Conservation (phyloP, 2,797 vertebrate species). For the Sebastes taczanowskii region DNA sequence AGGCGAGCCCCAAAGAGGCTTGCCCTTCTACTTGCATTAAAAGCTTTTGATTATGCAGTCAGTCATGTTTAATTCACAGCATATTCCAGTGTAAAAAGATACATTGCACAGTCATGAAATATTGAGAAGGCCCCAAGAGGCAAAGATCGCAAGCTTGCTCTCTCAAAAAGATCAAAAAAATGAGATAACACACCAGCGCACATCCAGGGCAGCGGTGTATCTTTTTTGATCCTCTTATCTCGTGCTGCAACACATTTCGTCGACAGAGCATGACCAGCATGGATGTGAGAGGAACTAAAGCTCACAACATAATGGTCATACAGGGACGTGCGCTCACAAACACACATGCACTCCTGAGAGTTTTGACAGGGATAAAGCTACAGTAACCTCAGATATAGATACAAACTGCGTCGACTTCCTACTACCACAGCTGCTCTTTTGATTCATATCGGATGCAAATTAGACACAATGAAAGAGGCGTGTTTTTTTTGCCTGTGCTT, state of each 20-base stretch:
- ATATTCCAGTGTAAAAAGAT: slow-evolving; percentile 79
- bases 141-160: slow-evolving; percentile 64
- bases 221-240: slow-evolving; percentile 73
- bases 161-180: slow-evolving; percentile 75
- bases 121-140: slow-evolving; percentile 71
- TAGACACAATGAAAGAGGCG: not conserved
- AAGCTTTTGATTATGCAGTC: slow-evolving; percentile 72
- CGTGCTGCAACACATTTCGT: slow-evolving; percentile 45
- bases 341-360: not conserved
- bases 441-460: slow-evolving; percentile 7
- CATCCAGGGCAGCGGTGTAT: slow-evolving; percentile 64
- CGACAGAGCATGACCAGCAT: slow-evolving; percentile 49
- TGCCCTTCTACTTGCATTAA: slow-evolving; percentile 61
- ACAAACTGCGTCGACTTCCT: not conserved
- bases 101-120: slow-evolving; percentile 78
- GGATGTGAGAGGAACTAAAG: slow-evolving; percentile 26
- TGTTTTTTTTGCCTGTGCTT: not conserved
- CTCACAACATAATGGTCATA: slow-evolving; percentile 35
- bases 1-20: slow-evolving; percentile 42
- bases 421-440: not conserved
- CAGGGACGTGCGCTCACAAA: slow-evolving; percentile 9
- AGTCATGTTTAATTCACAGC: slow-evolving; percentile 81
- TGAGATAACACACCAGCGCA: slow-evolving; percentile 65
- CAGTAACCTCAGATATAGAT: not conserved
- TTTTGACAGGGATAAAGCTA: not conserved